These are phyloP conservation scores for Nicator chloris DNA, from an alignment of 2,113 vertebrate species.

Conservation along the genomic window DNA sequence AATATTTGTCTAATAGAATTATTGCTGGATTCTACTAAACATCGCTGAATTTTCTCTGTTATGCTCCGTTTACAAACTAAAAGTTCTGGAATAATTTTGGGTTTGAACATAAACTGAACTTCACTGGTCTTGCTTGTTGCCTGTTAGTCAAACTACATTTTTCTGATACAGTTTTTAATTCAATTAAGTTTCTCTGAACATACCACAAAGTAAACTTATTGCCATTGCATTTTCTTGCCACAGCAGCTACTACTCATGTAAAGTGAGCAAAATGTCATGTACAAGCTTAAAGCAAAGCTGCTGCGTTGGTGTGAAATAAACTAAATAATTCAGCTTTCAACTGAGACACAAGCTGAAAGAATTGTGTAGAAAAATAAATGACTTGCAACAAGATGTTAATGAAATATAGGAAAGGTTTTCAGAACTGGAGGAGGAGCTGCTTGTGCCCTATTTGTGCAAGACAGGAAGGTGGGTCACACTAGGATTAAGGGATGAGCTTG, in stretches of 20 bases:
- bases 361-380: not conserved
- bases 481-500: slow-evolving; percentile 3
- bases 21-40: not conserved
- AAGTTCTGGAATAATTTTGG: not conserved
- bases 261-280: not conserved
- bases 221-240: not conserved
- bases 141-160: not conserved
- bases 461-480: not conserved
- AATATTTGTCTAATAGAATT: not conserved
- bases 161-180: not conserved
- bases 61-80: not conserved
- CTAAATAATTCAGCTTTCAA: not conserved
- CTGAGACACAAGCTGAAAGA: not conserved
- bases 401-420: not conserved
- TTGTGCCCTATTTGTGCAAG: not conserved
- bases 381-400: not conserved
- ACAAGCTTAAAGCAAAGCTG: not conserved
- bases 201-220: not conserved
- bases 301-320: not conserved
- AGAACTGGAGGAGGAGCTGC: not conserved
- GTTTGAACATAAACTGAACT: not conserved
- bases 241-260: not conserved
- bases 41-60: not conserved
- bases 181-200: not conserved
- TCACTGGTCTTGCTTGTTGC: not conserved